Base-by-base conservation (phyloP, 2,113 vertebrate species). In the Cyanocitta stelleri region DNA sequence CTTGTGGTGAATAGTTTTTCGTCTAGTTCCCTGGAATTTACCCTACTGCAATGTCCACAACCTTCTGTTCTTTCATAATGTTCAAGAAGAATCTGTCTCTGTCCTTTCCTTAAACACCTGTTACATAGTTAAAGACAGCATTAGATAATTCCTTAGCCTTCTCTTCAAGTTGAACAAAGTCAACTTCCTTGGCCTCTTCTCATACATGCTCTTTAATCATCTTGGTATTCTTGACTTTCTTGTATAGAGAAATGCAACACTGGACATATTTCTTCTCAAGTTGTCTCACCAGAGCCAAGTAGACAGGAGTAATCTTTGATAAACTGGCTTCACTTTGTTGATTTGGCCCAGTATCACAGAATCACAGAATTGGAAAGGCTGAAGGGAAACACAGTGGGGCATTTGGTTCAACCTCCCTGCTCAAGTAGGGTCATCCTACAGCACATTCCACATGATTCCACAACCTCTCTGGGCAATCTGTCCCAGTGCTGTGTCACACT, bases 401-500 rank as follows among this genome's bases (percentile, higher is more conserved):
- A 56, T 56, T 48, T 64, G 35, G 22, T 35, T 37, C 35, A 51
- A 16, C 26, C 10, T 44, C 35, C 14, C 59, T 32, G 18, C 9
- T 73, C 12, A 51, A 44, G 59, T 18, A 64, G 17, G 4, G 51
- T 37, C 22, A 37, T 37, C 21, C 43, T 43, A 43, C 3, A 43
- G 14, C 43, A 66, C 32, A 58, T 51, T 27, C 12, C 44, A 56
- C 30, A 35, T 16, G 30, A 72, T 30, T 62, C 20, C 13, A 49
- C 17, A 64, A 3, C 11, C 3, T 21, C 30, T 35, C 35, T 22
- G 35, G 30, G 6, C 32, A 41, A 23, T 43, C 51, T 35, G 21
- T 64, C 63, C 35, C 8, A 16, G 21, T 43, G 21, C 16, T 72
- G 16, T 7, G 41, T 32, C 58, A 58, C 14, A 6, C 0, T 0